phyloP scores from a whole-genome alignment of 64 coral and sea anemone genomes.

The Montipora capricornis region DNA sequence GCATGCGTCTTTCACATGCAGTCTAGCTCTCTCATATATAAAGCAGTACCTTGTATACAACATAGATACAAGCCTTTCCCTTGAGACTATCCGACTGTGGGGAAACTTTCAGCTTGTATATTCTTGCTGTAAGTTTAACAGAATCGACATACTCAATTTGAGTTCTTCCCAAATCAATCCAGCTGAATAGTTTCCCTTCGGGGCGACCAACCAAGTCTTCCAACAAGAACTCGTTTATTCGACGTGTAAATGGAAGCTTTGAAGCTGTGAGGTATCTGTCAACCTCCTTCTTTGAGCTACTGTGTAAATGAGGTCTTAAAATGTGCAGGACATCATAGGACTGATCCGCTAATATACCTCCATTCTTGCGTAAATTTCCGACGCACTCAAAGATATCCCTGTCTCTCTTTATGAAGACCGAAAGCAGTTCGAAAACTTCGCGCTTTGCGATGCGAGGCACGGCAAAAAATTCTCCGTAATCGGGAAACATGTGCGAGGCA shows the following conservation, averaged over 20 bases:
- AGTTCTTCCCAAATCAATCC: constrained; percentile 83
- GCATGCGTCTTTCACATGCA: no score
- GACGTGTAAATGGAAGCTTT: constrained; percentile 75
- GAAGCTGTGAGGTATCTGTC: constrained; percentile 57
- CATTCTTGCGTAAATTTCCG: constrained; percentile 83
- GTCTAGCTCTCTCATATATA: no score
- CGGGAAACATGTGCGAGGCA: constrained; percentile 57
- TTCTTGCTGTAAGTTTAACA: constrained; percentile 71
- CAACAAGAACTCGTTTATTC: constrained; percentile 60
- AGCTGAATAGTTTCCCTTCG: constrained; percentile 85
- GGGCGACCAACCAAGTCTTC: constrained; percentile 66
- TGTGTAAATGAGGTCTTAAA: constrained; percentile 83
- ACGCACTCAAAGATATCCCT: constrained; percentile 57
- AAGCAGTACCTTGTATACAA: constrained; percentile 64
- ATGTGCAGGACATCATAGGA: constrained; percentile 12
- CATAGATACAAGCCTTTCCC: constrained; percentile 62
- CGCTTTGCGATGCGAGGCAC: constrained; percentile 50
- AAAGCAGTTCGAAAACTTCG: constrained; percentile 71
- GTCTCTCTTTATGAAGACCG: constrained; percentile 74
- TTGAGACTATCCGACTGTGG: constrained; percentile 14
- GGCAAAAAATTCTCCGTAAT: constrained; percentile 67
- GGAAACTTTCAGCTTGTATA: constrained; percentile 54
- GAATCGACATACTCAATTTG: constrained; percentile 77
- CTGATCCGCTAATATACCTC: constrained; percentile 65
- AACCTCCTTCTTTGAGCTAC: constrained; percentile 60